A percentile compares a stretch with the other conserved stretches of the same genome.
Evolutionary conservation across 2,888 invertebrate species (phyloP).

Genomic region (Standfussiana lucernea): DNA sequence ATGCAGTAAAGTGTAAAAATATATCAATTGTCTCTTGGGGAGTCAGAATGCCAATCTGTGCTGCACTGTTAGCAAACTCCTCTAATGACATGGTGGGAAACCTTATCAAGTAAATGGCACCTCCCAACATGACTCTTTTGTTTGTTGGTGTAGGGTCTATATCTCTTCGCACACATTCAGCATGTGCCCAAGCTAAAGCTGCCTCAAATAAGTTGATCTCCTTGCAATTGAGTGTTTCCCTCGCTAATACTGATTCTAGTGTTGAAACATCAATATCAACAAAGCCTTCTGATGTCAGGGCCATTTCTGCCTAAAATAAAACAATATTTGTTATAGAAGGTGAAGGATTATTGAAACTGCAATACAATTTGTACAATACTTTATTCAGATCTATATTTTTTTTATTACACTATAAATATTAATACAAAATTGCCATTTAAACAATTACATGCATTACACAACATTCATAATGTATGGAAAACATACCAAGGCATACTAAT

Average conservation of each 20-base stretch:
- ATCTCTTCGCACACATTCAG: conserved; percentile 96
- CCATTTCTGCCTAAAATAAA: conserved; percentile 96
- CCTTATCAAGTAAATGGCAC: conserved; percentile 96
- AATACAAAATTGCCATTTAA: conserved; percentile 79
- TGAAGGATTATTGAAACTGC: conserved; percentile 88
- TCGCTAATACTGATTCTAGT: conserved; percentile 96
- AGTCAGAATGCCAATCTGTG: conserved; percentile 97
- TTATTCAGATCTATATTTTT: conserved; percentile 83
- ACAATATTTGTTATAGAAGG: conserved; percentile 73
- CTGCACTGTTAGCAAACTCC: conserved; percentile 97
- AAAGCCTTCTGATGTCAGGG: conserved; percentile 98
- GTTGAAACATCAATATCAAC: conserved; percentile 98
- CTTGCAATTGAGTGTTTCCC: conserved; percentile 98
- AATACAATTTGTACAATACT: conserved; percentile 89
- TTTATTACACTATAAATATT: conserved; percentile 74
- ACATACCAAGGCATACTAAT: conserved; percentile 67
- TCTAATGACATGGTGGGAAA: conserved; percentile 98
- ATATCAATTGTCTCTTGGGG: conserved; percentile 98
- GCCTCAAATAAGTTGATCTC: conserved; percentile 98
- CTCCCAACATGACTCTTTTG: conserved; percentile 93
- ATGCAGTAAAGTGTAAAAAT: conserved; percentile 98
- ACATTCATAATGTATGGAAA: conserved; percentile 75
- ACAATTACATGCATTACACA: conserved; percentile 81
- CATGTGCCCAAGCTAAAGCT: conserved; percentile 97
- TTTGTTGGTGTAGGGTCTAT: conserved; percentile 95